Evolutionary conservation across 2,113 vertebrate genomes (phyloP), one percentile per base, ranked within the genome.

Genomic region (Pterocles orientalis): DNA sequence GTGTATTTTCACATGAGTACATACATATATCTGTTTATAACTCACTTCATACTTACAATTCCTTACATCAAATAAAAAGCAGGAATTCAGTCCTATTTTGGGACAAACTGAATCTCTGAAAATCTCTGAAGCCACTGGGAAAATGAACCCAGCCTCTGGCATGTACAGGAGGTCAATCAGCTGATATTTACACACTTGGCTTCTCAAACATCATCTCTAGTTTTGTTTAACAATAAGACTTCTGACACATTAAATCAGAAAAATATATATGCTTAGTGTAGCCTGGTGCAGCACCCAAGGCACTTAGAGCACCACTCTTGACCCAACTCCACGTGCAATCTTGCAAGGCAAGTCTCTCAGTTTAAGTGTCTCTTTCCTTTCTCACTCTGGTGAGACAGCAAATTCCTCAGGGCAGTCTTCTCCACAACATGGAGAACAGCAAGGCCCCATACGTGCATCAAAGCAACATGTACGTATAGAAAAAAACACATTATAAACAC

Each of bases 141-240:
- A 48, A 79, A 82, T 48, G 14, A 77, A 24, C 20, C 2, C 33
- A 73, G 34, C 9, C 50, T 33, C 24, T 24, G 60, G 29, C 31
- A 72, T 1, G 18, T 57, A 61, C 31, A 58, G 51, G 34, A 93
- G 29, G 54, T 88, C 31, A 72, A 7, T 65, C 41, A 57, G 26
- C 36, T 83, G 54, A 24, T 82, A 81, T 64, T 89, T 81, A 93
- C 36, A 71, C n/a, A 69, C 7, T 8, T 17, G 11, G 12, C 29
- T 83, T 43, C 15, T 86, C 64, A 88, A 95, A 71, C 18, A 61
- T 53, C 1, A 81, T 53, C 39, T 81, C 57, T n/a, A 48, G 9
- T 64, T 94, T 81, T 57, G 29, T 61, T 93, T 45, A 90, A 70
- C 57, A 58, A 3, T 14, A 90, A 80, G 64, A 78, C 28, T 85